A percentile compares a stretch with the other conserved stretches of the same genome.
Conservation (phyloP, 92 coral and sea anemone species). For the Hydrozoanthus gracilis region DNA sequence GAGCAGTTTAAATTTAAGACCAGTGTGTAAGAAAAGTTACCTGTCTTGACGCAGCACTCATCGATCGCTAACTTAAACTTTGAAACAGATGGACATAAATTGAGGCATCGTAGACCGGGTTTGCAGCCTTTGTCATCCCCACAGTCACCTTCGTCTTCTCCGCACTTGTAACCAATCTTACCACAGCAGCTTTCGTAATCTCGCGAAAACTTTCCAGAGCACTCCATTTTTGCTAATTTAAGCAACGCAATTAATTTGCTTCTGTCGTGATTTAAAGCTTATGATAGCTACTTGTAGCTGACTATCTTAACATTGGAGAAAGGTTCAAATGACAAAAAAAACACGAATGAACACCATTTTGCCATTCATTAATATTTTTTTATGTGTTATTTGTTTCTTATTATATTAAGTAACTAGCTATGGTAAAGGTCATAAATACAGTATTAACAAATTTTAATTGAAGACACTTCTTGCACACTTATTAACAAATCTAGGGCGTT, state of each 20-base stretch:
- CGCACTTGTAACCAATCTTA: background rate
- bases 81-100: background rate
- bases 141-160: constrained; percentile 6
- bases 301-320: too few relatives aligned
- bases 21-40: background rate
- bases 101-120: background rate
- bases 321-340: too few relatives aligned
- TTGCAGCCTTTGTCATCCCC: background rate
- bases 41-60: constrained; percentile 4
- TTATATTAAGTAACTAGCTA: too few relatives aligned
- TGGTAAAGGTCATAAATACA: too few relatives aligned
- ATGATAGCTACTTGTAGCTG: too few relatives aligned
- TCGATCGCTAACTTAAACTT: background rate
- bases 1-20: background rate
- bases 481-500: too few relatives aligned
- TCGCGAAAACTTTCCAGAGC: background rate
- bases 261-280: too few relatives aligned
- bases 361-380: too few relatives aligned
- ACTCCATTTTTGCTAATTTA: constrained; percentile 5
- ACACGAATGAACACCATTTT: too few relatives aligned
- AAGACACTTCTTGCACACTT: too few relatives aligned
- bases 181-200: background rate
- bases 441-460: too few relatives aligned
- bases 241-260: background rate
- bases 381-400: too few relatives aligned